A percentile compares a stretch with the other conserved stretches of the same genome.
These are phyloP conservation scores for Rhopalosiphum nymphaeae DNA, from an alignment of 2,888 invertebrate genomes.

Conservation along the genomic window DNA sequence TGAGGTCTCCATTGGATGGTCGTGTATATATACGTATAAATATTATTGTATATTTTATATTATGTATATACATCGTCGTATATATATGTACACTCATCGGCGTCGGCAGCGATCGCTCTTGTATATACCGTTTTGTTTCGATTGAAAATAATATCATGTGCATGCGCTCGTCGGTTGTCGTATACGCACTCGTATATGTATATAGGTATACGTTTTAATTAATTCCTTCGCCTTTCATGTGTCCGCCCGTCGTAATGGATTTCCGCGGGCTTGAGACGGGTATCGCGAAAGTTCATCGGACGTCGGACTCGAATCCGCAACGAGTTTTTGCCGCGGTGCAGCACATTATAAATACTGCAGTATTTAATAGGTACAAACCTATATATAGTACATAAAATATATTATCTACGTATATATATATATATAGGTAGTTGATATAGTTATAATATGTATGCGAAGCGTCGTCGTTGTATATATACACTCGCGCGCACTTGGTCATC, in stretches of 20 bases:
- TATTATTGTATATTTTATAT: not conserved
- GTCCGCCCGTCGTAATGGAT: not conserved
- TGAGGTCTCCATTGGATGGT: slow-evolving; percentile 24
- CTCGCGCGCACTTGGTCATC: not conserved
- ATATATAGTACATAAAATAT: not conserved
- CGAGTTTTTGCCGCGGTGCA: not conserved
- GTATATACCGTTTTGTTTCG: not conserved
- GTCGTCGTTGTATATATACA: not conserved
- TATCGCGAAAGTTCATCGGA: slow-evolving; percentile 36
- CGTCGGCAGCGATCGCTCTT: not conserved
- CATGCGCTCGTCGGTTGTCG: not conserved
- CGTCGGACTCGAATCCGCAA: not conserved
- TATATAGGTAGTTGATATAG: not conserved
- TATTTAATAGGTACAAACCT: not conserved
- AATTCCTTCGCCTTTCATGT: not conserved
- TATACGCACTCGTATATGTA: not conserved
- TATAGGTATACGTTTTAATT: not conserved
- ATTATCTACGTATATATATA: not conserved
- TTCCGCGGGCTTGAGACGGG: not conserved
- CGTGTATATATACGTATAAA: not conserved
- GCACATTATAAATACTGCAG: not conserved
- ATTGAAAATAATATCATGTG: not conserved
- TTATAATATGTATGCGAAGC: not conserved
- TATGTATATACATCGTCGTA: not conserved
- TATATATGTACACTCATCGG: not conserved